Evolutionary conservation across 2,797 vertebrate genomes (phyloP).

Genomic region (Rachycentron canadum): DNA sequence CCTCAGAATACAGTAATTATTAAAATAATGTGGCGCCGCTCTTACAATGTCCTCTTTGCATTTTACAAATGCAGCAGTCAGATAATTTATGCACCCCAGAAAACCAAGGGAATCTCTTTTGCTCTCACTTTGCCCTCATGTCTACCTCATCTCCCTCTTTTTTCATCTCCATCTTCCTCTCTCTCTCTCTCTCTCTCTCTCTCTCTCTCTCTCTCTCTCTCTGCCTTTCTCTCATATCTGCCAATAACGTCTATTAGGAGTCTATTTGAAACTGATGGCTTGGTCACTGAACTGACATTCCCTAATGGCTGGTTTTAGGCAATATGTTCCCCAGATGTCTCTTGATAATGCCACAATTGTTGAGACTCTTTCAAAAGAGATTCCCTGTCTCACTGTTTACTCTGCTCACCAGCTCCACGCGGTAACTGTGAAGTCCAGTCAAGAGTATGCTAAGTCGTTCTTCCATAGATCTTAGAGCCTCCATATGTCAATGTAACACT

Average conservation of each 20-base stretch:
- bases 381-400: constrained; percentile 27
- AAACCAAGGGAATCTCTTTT: constrained; percentile 47
- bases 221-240: constrained; percentile 50
- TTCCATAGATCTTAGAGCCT: constrained; percentile 10
- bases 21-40: constrained; percentile 45
- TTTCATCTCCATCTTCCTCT: constrained; percentile 54
- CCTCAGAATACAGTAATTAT: constrained; percentile 48
- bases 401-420: constrained; percentile 8
- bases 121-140: constrained; percentile 27
- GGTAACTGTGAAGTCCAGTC: constrained; percentile 19
- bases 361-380: constrained; percentile 19
- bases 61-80: constrained; percentile 51
- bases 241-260: constrained; percentile 68
- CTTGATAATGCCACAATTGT: constrained; percentile 35
- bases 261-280: constrained; percentile 64
- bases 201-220: constrained; percentile 21
- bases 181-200: constrained; percentile 13
- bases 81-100: constrained; percentile 46
- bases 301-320: constrained; percentile 49
- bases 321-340: constrained; percentile 40
- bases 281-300: constrained; percentile 47
- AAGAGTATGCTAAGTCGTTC: constrained; percentile 23
- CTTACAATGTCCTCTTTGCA: constrained; percentile 36
- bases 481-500: constrained; percentile 10
- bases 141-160: constrained; percentile 40